Percentiles rank a stretch among this genome's conserved stretches.
phyloP scores from a whole-genome alignment of 2,888 invertebrate genomes.

The Philhelius pedissequus region DNA sequence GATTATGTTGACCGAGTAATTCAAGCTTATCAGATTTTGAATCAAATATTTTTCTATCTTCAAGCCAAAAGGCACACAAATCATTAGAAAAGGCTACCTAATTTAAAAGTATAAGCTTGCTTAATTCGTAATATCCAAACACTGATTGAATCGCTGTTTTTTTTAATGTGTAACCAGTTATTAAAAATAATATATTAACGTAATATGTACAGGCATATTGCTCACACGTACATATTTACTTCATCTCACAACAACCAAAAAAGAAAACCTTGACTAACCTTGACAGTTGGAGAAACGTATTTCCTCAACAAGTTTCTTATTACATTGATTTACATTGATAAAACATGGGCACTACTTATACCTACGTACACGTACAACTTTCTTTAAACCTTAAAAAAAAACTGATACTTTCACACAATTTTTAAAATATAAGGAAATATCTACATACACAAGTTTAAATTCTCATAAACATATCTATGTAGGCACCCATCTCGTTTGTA shows the following conservation, averaged over 20 bases:
- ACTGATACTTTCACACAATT: background rate
- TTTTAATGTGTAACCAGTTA: background rate
- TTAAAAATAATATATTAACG: background rate
- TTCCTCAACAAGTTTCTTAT: background rate
- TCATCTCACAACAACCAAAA: background rate
- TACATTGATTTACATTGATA: background rate
- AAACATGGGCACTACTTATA: background rate
- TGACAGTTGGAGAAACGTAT: background rate
- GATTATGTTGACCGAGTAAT: too few relatives aligned
- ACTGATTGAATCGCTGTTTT: background rate
- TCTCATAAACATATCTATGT: background rate
- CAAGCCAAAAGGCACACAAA: too few relatives aligned
- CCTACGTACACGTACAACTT: background rate
- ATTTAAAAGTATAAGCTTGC: too few relatives aligned
- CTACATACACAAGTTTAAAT: background rate
- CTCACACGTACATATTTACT: too few relatives aligned
- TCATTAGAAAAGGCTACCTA: too few relatives aligned
- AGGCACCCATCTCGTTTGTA: background rate
- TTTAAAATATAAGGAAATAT: background rate
- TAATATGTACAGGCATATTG: too few relatives aligned
- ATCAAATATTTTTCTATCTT: too few relatives aligned
- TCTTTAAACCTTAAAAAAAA: background rate
- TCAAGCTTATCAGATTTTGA: too few relatives aligned
- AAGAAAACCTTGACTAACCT: slow-evolving; percentile 9
- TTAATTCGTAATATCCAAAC: background rate